Conservation (phyloP, 2,888 invertebrate genomes). For the Leucania comma region DNA sequence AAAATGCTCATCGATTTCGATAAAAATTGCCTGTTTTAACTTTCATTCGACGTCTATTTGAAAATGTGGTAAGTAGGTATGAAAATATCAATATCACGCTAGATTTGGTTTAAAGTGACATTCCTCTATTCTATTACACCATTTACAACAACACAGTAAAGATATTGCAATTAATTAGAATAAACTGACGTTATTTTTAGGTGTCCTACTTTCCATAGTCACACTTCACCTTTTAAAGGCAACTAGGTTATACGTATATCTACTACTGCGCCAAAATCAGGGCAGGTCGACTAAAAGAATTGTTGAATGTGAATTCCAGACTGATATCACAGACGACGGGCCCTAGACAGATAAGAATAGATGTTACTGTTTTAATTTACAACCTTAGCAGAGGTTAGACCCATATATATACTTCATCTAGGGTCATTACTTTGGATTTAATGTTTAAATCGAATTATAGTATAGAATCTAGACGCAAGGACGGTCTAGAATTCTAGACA, state of each 20-base stretch:
- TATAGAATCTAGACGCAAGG: slow-evolving; percentile 28
- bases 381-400: slow-evolving; percentile 26
- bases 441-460: slow-evolving; percentile 13
- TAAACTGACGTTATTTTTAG: slow-evolving; percentile 49
- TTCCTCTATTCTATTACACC: neutral
- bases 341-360: slow-evolving; percentile 44
- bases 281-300: slow-evolving; percentile 50
- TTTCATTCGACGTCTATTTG: neutral
- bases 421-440: slow-evolving; percentile 13
- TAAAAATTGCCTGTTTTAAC: neutral
- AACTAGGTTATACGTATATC: slow-evolving; percentile 48
- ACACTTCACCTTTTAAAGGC: slow-evolving; percentile 57
- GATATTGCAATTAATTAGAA: slow-evolving; percentile 19
- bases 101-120: slow-evolving; percentile 7
- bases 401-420: slow-evolving; percentile 21
- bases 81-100: no score
- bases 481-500: slow-evolving; percentile 44
- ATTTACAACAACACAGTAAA: neutral
- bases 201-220: slow-evolving; percentile 48
- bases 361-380: slow-evolving; percentile 37
- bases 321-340: slow-evolving; percentile 28
- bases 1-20: neutral
- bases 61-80: neutral
- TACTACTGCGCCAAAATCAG: slow-evolving; percentile 44
- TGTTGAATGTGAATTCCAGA: slow-evolving; percentile 38